Conservation (phyloP, 2,113 vertebrate species). For the Oreochromis niloticus region DNA sequence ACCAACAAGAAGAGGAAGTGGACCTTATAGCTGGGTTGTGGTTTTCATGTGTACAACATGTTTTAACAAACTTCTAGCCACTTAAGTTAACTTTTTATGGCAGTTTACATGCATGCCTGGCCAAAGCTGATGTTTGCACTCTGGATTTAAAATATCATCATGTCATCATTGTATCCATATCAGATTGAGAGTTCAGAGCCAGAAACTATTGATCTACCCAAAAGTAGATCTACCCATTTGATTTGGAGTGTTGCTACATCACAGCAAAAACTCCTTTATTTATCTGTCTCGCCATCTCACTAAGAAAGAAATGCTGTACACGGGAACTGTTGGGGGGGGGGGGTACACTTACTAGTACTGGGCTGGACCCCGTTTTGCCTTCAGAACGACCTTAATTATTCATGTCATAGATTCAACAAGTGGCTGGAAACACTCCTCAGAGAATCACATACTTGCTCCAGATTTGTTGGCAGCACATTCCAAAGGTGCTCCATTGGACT, state of each 20-base stretch:
- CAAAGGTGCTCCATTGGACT: background rate
- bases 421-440: background rate
- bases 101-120: background rate
- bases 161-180: background rate
- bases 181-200: background rate
- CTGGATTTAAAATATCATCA: background rate
- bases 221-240: background rate
- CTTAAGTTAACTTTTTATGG: background rate
- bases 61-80: background rate
- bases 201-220: background rate
- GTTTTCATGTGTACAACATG: background rate
- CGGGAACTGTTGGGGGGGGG: rapidly evolving
- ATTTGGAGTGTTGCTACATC: background rate
- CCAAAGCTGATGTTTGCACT: background rate
- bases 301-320: background rate
- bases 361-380: background rate
- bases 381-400: background rate
- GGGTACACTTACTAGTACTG: background rate
- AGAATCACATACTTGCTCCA: background rate
- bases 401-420: background rate
- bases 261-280: background rate
- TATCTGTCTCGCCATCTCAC: background rate
- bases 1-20: background rate
- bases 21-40: background rate
- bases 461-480: background rate